phyloP scores from a whole-genome alignment of 2,113 vertebrate genomes.

The Eolophus roseicapilla region DNA sequence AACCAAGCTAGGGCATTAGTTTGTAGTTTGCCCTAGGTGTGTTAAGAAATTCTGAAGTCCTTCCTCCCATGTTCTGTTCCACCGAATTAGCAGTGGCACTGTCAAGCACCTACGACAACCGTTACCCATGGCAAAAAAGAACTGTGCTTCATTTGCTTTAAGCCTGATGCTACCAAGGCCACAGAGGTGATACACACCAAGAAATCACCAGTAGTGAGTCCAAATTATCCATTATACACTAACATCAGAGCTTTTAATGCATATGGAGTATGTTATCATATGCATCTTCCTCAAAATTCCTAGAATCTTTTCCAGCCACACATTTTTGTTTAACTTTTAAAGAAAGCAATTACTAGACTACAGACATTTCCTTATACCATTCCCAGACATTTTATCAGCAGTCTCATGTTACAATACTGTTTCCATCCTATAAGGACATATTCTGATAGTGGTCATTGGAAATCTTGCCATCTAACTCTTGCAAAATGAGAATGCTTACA shows the following conservation, averaged over 20 bases:
- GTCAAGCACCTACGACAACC: neutral
- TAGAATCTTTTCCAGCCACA: neutral
- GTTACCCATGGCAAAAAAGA: neutral
- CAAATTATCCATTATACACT: neutral
- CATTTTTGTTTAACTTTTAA: neutral
- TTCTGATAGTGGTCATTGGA: neutral
- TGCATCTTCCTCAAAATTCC: neutral
- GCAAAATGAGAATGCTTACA: neutral
- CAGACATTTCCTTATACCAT: neutral
- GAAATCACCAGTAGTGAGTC: neutral
- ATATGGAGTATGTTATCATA: neutral
- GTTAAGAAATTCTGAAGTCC: neutral
- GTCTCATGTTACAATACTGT: neutral
- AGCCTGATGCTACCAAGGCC: neutral
- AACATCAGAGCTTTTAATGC: neutral
- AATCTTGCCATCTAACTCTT: neutral
- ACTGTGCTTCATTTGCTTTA: neutral
- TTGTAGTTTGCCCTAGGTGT: neutral
- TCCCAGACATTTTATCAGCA: neutral
- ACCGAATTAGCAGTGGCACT: neutral
- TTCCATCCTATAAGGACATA: neutral
- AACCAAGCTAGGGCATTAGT: neutral
- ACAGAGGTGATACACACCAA: neutral
- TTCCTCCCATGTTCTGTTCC: neutral
- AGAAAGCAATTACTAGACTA: neutral